phyloP scores from a whole-genome alignment of 2,797 vertebrate species.

The Prunella strophiata region DNA sequence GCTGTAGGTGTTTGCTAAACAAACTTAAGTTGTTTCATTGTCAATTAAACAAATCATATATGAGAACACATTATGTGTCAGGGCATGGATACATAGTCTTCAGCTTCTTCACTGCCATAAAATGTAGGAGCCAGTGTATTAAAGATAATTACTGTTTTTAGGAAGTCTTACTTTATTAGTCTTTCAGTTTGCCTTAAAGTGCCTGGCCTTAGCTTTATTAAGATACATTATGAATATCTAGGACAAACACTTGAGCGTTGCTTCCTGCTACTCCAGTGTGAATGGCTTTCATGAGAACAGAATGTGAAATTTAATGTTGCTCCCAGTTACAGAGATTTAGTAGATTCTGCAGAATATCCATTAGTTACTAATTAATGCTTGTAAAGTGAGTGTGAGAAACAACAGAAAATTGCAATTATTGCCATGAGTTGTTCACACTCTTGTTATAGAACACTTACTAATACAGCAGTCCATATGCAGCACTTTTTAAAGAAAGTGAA shows the following conservation, averaged over 20 bases:
- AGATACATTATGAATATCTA: background rate
- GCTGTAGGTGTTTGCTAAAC: background rate
- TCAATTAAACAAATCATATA: background rate
- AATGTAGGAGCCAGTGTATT: background rate
- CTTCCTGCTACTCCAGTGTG: background rate
- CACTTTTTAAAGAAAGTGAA: background rate
- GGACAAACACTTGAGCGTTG: background rate
- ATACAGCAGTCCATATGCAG: background rate
- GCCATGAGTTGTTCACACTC: background rate
- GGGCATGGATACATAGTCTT: background rate
- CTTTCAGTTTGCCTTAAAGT: background rate
- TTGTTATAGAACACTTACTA: background rate
- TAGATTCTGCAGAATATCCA: background rate
- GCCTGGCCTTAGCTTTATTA: background rate
- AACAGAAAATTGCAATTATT: background rate
- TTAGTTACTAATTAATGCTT: background rate
- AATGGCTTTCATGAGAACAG: background rate
- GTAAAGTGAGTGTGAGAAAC: background rate
- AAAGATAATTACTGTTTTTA: constrained; percentile 5
- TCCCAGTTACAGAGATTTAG: background rate
- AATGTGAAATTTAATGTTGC: background rate
- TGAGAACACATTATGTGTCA: background rate
- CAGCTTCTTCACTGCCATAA: background rate
- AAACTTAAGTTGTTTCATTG: background rate
- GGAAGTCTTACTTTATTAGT: background rate